Evolutionary conservation across 2,888 invertebrate species (phyloP).

Genomic region (Notodonta dromedarius): DNA sequence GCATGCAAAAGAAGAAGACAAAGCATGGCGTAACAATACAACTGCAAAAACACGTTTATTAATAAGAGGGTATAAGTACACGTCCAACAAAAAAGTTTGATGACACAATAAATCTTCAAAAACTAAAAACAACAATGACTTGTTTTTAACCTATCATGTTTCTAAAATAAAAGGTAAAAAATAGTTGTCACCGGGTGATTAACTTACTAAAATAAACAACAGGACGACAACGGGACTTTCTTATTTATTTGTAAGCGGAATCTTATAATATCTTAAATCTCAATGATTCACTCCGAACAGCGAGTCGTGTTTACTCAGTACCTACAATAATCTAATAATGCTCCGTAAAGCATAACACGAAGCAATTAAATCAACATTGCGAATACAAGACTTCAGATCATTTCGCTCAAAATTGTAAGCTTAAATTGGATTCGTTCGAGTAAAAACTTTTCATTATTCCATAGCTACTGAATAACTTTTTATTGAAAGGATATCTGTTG

Average conservation of each 20-base stretch:
- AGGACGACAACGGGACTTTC: no score
- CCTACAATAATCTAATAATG: conserved; percentile 17
- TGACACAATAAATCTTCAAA: no score
- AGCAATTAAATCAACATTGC: conserved; percentile 3
- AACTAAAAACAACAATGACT: no score
- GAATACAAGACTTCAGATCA: background rate
- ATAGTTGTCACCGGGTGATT: background rate
- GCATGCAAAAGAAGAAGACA: no score
- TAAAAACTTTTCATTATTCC: background rate
- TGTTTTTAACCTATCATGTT: no score
- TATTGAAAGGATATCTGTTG: conserved; percentile 13
- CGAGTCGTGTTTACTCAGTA: conserved; percentile 8
- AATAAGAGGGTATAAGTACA: no score
- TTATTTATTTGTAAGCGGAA: conserved; percentile 11
- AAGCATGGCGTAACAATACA: no score
- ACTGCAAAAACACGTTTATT: no score
- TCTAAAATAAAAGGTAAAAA: background rate
- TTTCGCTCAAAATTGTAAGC: conserved; percentile 1
- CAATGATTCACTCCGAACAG: conserved; percentile 7
- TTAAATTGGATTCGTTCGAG: conserved; percentile 2
- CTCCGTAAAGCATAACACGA: background rate
- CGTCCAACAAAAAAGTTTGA: no score
- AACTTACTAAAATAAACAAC: conserved; percentile 16
- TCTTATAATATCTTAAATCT: conserved; percentile 23
- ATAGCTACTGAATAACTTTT: conserved; percentile 20